Base-by-base conservation (phyloP, 2,888 invertebrate genomes). In the Pristionchus mayeri region DNA sequence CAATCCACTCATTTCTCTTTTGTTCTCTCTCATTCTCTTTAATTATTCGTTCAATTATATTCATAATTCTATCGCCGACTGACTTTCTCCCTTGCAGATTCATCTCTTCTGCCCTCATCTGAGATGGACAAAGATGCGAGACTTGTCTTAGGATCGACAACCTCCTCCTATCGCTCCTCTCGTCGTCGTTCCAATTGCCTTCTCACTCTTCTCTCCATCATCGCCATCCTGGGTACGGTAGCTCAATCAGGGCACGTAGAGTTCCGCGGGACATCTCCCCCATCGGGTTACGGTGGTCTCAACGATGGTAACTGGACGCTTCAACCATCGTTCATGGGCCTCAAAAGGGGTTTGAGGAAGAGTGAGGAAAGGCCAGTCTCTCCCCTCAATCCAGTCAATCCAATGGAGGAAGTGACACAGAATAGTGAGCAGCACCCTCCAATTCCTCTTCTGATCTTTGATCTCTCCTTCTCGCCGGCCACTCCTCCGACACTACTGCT, bases 201-300 rank as follows among this genome's bases (percentile, higher is more conserved):
- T 27, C 27, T 82, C 48, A 27, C 67, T 16, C 82, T 82, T 18
- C 67, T 82, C 63, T 34, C 50, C 48, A 63, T 67, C 67, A 63
- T 82, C 63, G 67, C 67, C 48, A 24, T 82, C 50, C 82, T 82
- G 82, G 82, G 82, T 82, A 82, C 48, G 78, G 78, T 78, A 78
- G 78, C 50, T 30, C 78, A 50, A 3, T 11, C 52, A 21, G 52
- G 50, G 48, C 52, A 13, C 18, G 24, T 52, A 16, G 13, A n/a
- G 78, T 50, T n/a, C 27, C 16, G 27, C 37, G 52, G 78, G 48
- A 13, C 50, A 50, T 16, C 27, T 16, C 18, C 48, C 0, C 7
- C 18, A 2, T 0, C 3, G 11, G 79, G 40, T 1, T 11, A 52
- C 21, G 48, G 16, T n/a, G 27, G 24, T 24, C 40, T 34, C 21